phyloP scores from a whole-genome alignment of 2,888 invertebrate genomes.

The Lobophora halterata region DNA sequence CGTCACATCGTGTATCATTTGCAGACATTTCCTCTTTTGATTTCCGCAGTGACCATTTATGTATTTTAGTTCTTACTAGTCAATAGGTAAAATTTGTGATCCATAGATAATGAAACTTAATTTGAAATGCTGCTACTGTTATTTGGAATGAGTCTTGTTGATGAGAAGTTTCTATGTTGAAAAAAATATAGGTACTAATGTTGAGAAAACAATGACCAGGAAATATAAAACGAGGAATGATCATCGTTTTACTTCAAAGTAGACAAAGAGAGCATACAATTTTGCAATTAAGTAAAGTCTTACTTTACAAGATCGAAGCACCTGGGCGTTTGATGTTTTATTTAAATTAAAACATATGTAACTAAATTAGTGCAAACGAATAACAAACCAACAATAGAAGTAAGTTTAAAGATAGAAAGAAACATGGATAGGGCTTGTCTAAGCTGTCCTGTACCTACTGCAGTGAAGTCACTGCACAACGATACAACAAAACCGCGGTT shows the following conservation, averaged over 20 bases:
- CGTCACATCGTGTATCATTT: slow-evolving; percentile 11
- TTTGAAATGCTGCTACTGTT: neutral
- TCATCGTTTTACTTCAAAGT: no score
- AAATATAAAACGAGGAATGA: no score
- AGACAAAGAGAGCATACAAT: no score
- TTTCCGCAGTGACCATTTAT: slow-evolving; percentile 14
- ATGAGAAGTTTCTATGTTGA: no score
- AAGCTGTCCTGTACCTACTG: slow-evolving; percentile 26
- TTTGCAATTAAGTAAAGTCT: no score
- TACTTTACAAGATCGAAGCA: no score
- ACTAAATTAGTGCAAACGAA: slow-evolving; percentile 11
- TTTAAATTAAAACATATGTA: slow-evolving; percentile 3
- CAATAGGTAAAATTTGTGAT: neutral
- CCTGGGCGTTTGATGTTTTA: no score
- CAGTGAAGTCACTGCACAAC: slow-evolving; percentile 35
- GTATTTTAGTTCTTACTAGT: slow-evolving; percentile 1
- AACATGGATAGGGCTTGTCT: slow-evolving; percentile 25
- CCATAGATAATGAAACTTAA: neutral
- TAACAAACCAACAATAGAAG: slow-evolving; percentile 5
- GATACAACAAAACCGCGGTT: slow-evolving; percentile 42
- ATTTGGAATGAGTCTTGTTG: no score
- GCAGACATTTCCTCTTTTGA: slow-evolving; percentile 21
- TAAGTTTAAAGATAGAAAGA: no score
- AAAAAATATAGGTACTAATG: no score
- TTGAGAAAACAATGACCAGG: no score